Base-by-base conservation (phyloP, 2,113 vertebrate genomes). In the Sula dactylatra region DNA sequence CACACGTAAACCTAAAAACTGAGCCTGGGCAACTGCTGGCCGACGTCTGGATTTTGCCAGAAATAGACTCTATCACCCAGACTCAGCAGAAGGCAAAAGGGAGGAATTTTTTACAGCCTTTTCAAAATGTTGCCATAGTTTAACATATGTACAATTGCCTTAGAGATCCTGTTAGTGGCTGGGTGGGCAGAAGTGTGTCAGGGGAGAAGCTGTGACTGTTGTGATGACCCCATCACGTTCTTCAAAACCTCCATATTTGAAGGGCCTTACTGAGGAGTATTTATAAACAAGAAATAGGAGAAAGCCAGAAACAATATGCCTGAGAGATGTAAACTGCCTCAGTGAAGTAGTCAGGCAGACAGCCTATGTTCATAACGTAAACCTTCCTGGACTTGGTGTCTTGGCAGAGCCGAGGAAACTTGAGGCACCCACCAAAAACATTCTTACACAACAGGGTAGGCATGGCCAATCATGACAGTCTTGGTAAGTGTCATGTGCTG, bases 391-490 rank as follows among this genome's bases (percentile, higher is more conserved):
- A 42, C 24, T 16, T 69, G 12, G 11, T 49, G 19, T 22, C n/a
- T 74, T 54, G n/a, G 15, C 26, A 87, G 44, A 65, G 38, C 20
- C 83, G 74, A 85, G 40, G 19, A 12, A 38, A 81, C 18, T 36
- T 38, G 16, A 80, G 7, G 9, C 3, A 31, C 14, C 3, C 50
- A 80, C 4, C 29, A 82, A 79, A 87, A 64, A 31, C 25, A 4
- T 67, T 76, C 29, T 72, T 49, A 16, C 5, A 16, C 4, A 36
- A 55, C 6, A 27, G 17, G 7, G 18, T 9, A 66, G 22, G 10
- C 29, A 10, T 7, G 13, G 26, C 13, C 7, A 38, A 0, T 10
- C 2, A 1, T 2, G 1, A 3, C 27, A 47, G 20, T 11, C 22
- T 59, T 55, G 20, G 7, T 56, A 59, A 45, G 16, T 7, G 36